Base-by-base conservation (phyloP, 1,140 invertebrate species). In the Drosophila albomicans region DNA sequence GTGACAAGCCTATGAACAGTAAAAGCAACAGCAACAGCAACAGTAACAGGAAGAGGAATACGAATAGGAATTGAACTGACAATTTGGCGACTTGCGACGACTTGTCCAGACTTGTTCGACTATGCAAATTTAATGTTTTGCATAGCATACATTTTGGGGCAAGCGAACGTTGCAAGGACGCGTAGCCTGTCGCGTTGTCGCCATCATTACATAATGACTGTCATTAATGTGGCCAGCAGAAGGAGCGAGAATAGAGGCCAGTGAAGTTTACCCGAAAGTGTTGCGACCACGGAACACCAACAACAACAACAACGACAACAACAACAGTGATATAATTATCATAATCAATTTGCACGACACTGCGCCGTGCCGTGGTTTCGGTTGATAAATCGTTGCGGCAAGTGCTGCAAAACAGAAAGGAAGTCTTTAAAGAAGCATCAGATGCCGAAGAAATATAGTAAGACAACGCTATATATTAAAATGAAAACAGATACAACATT, bases 321-420 rank as follows among this genome's bases (percentile, higher is more conserved):
- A 51, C 6, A 51, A 54, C 58, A 54, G 45, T 0, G n/a, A 48
- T n/a, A 11, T 62, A 87, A 88, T 88, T 88, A 88, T 78, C 84
- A 84, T 88, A 88, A 88, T 88, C 84, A 88, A 88, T 88, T 88
- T 88, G 79, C 75, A 78, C 54, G 54, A 58, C 73, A 78, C 69
- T 32, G 57, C 65, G 71, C 67, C 78, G 75, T 74, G 61, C 69
- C 75, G 74, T 81, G 64, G 79, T 82, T 77, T 88, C 69, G 72
- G 61, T 88, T 88, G 84, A 88, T 89, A 88, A 88, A 88, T 88
- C 74, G 84, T 84, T 88, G 84, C 84, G 84, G 84, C 85, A 88
- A 79, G 84, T 82, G 72, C 79, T 57, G 66, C 79, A 72, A 81
- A 72, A 63, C 67, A 67, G 8, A 35, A 4, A 58, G 41, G 8